Percentiles rank a stretch among this genome's conserved stretches.
phyloP scores from a whole-genome alignment of 1,140 invertebrate genomes.

The Anastrepha obliqua region DNA sequence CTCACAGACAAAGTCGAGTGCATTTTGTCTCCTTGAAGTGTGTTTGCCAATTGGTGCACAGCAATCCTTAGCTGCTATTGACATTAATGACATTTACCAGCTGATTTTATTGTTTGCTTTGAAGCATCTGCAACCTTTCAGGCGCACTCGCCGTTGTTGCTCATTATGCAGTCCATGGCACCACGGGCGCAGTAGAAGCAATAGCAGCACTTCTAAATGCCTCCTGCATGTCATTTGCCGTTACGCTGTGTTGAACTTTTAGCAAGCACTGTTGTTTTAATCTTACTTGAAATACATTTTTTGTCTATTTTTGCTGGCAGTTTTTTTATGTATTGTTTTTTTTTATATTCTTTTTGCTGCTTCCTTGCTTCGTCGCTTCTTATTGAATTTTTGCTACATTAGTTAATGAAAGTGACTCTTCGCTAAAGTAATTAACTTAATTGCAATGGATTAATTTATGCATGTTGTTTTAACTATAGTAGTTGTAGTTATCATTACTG shows the following conservation, averaged over 20 bases:
- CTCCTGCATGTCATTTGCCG: not conserved
- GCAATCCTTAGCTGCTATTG: constrained; percentile 28
- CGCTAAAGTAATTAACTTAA: constrained; percentile 49
- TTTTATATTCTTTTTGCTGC: not conserved
- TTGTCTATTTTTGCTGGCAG: no score
- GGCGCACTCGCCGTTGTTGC: not conserved
- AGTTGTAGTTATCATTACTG: not conserved
- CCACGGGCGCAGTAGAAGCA: no score
- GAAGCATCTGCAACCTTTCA: not conserved
- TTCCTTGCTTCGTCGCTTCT: constrained; percentile 12
- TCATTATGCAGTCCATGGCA: constrained; percentile 32
- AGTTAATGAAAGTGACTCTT: constrained; percentile 52
- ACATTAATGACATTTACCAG: constrained; percentile 32
- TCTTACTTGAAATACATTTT: no score
- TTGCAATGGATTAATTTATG: constrained; percentile 51
- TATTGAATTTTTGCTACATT: constrained; percentile 53
- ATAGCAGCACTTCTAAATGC: constrained; percentile 13
- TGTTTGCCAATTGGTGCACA: constrained; percentile 21
- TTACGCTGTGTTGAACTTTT: not conserved
- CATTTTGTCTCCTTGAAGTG: constrained; percentile 6
- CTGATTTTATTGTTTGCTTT: constrained; percentile 32
- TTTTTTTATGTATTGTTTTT: not conserved
- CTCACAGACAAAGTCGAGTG: not conserved
- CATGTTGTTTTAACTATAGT: constrained; percentile 14
- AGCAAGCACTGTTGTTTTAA: not conserved